Base-by-base conservation (phyloP, 37 sponge, comb jelly and placozoan species). In the Haliclona indistincta region DNA sequence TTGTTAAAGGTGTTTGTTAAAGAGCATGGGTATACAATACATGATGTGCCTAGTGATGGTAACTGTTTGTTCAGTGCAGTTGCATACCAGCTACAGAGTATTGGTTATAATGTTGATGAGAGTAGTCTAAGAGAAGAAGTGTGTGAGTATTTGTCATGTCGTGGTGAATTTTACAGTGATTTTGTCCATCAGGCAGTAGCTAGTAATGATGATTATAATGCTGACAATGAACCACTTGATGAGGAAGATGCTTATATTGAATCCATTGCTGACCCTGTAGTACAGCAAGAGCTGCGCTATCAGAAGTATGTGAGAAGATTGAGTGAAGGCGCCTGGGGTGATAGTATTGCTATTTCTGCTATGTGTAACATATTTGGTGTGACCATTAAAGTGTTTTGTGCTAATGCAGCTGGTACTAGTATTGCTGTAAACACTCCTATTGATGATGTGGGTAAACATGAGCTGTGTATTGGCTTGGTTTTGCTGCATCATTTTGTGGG, bases 11-110 rank as follows among this genome's bases (percentile, higher is more conserved):
- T 15, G 15, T 47, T 47, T 47, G 51, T 15, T 15, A 47, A 15
- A 47, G 13, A 47, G 51, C 51, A 47, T 47, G 51, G 73, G 5
- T 72, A 43, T 23, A 23, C 7, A 10, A 47, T 70, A 29, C 71
- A 72, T 54, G 58, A 72, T 54, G 56, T 72, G 35, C 73, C 58
- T 26, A 5, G 51, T 26, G 73, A 72, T 72, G 73, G 73, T 33
- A 22, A 72, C 38, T 72, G 73, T 37, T 26, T 72, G 73, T 72
- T 72, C 58, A 72, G 73, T 30, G 32, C 73, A 33, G 58, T 72
- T 44, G 25, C 73, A 10, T 72, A 72, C 30, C 73, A 72, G 73
- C 73, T 72, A 37, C 73, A 72, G 38, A 13, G 22, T 72, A 30
- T 43, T 54, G 73, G 71, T 11, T 23, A 29, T 29, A 4, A 44